A percentile compares a stretch with the other conserved stretches of the same genome.
Conservation (phyloP, 2,888 invertebrate species). For the Pristionchus entomophagus region DNA sequence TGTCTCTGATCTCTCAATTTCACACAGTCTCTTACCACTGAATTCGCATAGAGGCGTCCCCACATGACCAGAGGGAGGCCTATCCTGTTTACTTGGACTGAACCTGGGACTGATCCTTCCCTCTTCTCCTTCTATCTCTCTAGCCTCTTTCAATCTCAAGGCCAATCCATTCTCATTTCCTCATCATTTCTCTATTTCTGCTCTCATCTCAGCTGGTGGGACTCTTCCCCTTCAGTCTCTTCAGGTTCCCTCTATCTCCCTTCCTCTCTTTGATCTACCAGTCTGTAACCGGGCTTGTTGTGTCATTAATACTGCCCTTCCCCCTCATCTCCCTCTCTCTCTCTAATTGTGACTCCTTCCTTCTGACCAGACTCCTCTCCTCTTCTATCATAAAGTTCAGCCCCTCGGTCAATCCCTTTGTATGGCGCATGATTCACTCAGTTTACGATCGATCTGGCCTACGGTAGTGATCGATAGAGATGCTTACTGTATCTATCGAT, state of each 20-base stretch:
- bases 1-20: neutral
- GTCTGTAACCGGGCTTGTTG: neutral
- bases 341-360: neutral
- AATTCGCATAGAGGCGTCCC: slow-evolving; percentile 26
- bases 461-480: neutral
- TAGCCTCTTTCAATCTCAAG: neutral
- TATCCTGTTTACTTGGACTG: neutral
- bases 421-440: slow-evolving; percentile 7
- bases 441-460: neutral
- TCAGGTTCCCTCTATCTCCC: neutral
- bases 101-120: neutral
- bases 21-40: neutral
- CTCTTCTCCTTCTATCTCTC: neutral
- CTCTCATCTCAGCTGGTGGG: neutral
- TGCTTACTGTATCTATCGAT: neutral
- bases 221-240: neutral
- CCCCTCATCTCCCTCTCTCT: neutral
- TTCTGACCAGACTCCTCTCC: neutral
- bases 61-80: slow-evolving; percentile 22
- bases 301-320: too few relatives aligned
- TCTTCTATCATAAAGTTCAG: slow-evolving; percentile 7
- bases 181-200: slow-evolving; percentile 9
- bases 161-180: slow-evolving; percentile 15
- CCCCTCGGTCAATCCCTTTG: slow-evolving; percentile 13
- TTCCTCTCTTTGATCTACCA: neutral